Base-by-base conservation (phyloP, 2,113 vertebrate genomes). In the Nothoprocta perdicaria region DNA sequence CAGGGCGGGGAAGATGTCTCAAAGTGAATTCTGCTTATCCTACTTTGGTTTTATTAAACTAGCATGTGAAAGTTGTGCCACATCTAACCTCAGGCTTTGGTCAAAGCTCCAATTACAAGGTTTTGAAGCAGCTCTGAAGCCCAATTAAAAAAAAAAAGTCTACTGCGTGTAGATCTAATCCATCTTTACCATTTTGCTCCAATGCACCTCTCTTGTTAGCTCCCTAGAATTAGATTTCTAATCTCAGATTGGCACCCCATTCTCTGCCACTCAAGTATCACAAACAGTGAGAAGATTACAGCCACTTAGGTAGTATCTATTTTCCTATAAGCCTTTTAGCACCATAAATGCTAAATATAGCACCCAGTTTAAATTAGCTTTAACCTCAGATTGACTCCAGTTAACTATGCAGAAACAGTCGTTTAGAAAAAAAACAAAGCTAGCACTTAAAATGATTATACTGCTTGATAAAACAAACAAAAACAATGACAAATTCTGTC, bases 191-290 rank as follows among this genome's bases (percentile, higher is more conserved):
- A 93, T 94, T 95, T 87, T 74, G 46, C 60, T 92, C 73, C 93
- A 93, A 77, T 71, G 89, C 81, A 84, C 93, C 89, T 92, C 88
- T 90, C 90, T 60, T 72, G 66, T 95, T 95, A 94, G 63, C 75
- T 80, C 71, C 89, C 92, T 96, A 96, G 95, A 95, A 94, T 95
- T 95, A 95, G 96, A 92, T 86, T 89, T 94, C 94, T 95, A 95
- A 96, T 96, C 95, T 92, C 78, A 89, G 81, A 90, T 95, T 96
- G 95, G 81, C 93, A 92, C 12, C 81, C 67, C 84, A 67, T 93
- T 93, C 89, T 92, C 86, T 85, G 75, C 71, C 93, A 78, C 86
- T 92, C 92, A 95, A 84, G 90, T 84, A 79, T 77, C 82, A 89
- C 78, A 94, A 95, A 90, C 86, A 94, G 95, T 67, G 86, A 96